phyloP scores from a whole-genome alignment of 2,888 invertebrate species.

The Leptopilina drosophilae region DNA sequence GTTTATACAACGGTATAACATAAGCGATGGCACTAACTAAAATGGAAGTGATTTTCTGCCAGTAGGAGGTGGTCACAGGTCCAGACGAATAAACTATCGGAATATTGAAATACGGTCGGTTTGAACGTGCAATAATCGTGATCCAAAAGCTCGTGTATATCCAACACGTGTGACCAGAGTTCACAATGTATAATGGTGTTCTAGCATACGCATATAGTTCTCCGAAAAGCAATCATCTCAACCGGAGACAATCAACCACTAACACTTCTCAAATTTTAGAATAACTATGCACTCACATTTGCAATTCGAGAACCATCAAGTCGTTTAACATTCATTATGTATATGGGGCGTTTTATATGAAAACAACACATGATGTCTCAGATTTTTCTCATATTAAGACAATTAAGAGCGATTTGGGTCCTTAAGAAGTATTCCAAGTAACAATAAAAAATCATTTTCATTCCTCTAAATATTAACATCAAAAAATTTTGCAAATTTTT shows the following conservation, averaged over 20 bases:
- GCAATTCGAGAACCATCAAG: not conserved
- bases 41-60: conserved; percentile 68
- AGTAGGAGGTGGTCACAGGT: conserved; percentile 64
- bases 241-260: conserved; percentile 75
- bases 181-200: conserved; percentile 35
- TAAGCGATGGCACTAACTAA: conserved; percentile 63
- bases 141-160: conserved; percentile 46
- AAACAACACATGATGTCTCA: too few species aligned
- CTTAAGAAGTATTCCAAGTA: too few species aligned
- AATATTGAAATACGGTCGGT: conserved; percentile 71
- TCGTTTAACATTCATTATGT: not conserved
- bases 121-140: conserved; percentile 61
- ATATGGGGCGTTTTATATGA: too few species aligned
- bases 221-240: conserved; percentile 76
- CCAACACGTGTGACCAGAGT: conserved; percentile 32
- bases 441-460: too few species aligned
- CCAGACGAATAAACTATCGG: conserved; percentile 74
- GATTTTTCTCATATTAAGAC: too few species aligned
- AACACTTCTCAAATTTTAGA: conserved; percentile 47
- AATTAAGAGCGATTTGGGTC: too few species aligned
- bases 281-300: conserved; percentile 8
- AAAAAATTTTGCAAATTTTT: too few species aligned
- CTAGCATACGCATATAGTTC: conserved; percentile 55
- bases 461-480: too few species aligned
- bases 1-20: conserved; percentile 33